Conservation (phyloP, 2,888 invertebrate species). For the Nymphalis c-album region DNA sequence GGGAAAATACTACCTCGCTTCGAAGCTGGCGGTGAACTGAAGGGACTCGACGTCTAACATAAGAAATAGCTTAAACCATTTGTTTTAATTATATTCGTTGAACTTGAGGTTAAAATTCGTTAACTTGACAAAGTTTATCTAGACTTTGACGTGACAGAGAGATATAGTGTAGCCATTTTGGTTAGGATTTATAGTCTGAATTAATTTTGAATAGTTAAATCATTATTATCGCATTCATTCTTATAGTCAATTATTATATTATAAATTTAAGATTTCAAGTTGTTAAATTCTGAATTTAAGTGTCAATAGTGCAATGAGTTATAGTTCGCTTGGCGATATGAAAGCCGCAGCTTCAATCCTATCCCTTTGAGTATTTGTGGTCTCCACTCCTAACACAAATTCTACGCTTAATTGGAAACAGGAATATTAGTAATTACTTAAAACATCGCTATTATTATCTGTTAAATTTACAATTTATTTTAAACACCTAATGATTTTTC, state of each 20-base stretch:
- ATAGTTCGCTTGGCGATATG: no score
- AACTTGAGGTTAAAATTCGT: conserved; percentile 15
- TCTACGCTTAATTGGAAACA: no score
- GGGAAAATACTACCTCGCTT: conserved; percentile 51
- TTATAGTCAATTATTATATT: neutral
- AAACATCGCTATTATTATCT: no score
- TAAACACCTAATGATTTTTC: no score
- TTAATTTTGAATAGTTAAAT: neutral
- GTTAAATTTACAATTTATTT: no score
- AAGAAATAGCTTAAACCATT: conserved; percentile 15
- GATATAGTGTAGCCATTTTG: neutral
- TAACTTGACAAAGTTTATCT: neutral
- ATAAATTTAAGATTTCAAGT: neutral
- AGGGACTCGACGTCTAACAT: conserved; percentile 45
- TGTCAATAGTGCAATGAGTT: no score
- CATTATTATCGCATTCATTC: neutral
- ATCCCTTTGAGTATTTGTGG: no score
- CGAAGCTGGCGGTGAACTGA: conserved; percentile 65
- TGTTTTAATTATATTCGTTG: conserved; percentile 23
- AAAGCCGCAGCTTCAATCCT: no score
- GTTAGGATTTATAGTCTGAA: neutral
- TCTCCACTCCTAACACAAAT: no score
- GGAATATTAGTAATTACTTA: no score
- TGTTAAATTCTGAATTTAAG: no score
- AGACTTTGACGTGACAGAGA: neutral